Percentiles rank a stretch among this genome's conserved stretches.
phyloP scores from a whole-genome alignment of 2,888 invertebrate species.

The Celastrina argiolus region DNA sequence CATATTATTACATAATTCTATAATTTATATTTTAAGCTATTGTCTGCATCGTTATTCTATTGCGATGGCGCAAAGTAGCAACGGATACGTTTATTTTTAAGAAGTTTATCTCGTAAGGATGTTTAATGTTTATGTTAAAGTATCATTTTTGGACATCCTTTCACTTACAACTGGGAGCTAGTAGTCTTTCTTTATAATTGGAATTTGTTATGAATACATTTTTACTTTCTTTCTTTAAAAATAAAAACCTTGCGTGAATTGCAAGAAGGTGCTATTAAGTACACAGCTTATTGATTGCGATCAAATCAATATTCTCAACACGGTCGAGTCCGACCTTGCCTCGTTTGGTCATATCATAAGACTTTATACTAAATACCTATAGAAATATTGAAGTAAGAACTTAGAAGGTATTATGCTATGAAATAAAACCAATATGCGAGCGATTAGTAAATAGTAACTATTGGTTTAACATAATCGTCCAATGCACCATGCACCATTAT shows the following conservation, averaged over 20 bases:
- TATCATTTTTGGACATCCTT: neutral
- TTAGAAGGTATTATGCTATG: too few relatives aligned
- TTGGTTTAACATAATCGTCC: too few relatives aligned
- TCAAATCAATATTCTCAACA: slow-evolving; percentile 13
- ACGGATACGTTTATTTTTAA: neutral
- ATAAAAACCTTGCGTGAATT: neutral
- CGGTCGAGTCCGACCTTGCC: neutral
- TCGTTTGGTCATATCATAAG: neutral
- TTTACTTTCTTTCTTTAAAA: neutral
- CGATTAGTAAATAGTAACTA: too few relatives aligned
- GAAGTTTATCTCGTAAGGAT: neutral
- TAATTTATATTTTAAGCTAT: neutral
- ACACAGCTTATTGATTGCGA: neutral
- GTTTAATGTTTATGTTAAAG: slow-evolving; percentile 8
- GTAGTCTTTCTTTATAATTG: too few relatives aligned
- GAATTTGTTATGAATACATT: too few relatives aligned
- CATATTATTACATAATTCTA: neutral
- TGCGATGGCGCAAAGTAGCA: neutral
- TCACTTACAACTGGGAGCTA: too few relatives aligned
- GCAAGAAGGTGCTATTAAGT: neutral
- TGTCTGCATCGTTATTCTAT: neutral
- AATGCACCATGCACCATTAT: too few relatives aligned
- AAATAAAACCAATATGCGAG: too few relatives aligned
- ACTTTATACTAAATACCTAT: neutral
- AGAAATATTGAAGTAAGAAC: neutral